Conservation (phyloP, 2,888 invertebrate species). For the Dusona sp. region DNA sequence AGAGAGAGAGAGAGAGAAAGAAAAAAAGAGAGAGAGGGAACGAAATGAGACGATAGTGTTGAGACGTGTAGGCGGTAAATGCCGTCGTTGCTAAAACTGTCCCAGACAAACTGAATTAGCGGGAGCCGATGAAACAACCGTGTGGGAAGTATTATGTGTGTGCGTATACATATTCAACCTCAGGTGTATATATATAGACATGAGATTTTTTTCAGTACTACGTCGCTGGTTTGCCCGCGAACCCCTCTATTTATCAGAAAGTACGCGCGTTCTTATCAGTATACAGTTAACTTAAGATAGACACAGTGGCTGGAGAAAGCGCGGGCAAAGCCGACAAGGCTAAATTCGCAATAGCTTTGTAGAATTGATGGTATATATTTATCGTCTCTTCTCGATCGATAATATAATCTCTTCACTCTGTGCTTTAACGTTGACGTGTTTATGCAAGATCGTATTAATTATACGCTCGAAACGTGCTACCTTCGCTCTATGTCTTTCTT, state of each 20-base stretch:
- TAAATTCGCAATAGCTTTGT: conserved; percentile 50
- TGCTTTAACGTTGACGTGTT: conserved; percentile 50
- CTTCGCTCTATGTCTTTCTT: background rate
- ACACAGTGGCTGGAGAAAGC: background rate
- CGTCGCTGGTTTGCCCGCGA: conserved; percentile 32
- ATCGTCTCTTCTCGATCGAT: conserved; percentile 51
- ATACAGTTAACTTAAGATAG: conserved; percentile 51
- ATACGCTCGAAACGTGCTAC: conserved; percentile 18
- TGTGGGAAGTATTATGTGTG: conserved; percentile 11
- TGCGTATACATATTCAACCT: background rate
- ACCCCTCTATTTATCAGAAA: conserved; percentile 54
- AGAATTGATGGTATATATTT: conserved; percentile 47
- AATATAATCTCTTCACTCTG: conserved; percentile 36
- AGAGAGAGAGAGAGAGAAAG: background rate
- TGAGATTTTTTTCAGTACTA: conserved; percentile 5
- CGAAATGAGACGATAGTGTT: background rate
- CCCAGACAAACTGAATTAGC: conserved; percentile 64
- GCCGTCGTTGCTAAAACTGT: conserved; percentile 59
- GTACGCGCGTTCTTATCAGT: conserved; percentile 57
- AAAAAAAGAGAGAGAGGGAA: background rate
- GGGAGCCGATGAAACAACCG: conserved; percentile 53
- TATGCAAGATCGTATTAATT: conserved; percentile 57
- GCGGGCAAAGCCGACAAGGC: conserved; percentile 36
- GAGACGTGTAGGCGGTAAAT: conserved; percentile 48
- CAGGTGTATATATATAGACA: background rate